These are phyloP conservation scores for Heterotis niloticus DNA, from an alignment of 2,113 vertebrate species.

Conservation along the genomic window DNA sequence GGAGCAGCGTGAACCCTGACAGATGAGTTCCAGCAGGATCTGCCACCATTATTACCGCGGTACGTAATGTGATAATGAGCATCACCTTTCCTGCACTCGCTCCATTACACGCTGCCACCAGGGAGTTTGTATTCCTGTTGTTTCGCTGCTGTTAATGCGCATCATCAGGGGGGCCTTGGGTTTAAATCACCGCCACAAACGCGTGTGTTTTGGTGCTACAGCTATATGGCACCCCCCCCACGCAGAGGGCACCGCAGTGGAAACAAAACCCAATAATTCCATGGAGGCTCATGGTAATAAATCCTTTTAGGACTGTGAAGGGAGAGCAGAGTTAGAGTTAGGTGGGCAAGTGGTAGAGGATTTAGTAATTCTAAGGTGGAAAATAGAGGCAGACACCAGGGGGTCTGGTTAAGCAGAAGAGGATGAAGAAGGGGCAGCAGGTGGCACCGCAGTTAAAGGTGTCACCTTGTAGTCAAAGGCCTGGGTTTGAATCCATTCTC, in stretches of 20 bases:
- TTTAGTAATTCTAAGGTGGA: background rate
- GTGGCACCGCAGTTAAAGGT: background rate
- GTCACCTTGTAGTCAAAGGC: no score
- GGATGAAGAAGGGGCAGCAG: background rate
- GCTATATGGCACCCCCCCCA: background rate
- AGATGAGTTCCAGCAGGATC: background rate
- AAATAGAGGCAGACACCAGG: background rate
- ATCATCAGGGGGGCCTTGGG: background rate
- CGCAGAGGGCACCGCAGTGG: background rate
- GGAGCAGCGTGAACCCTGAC: background rate
- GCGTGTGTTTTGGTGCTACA: background rate
- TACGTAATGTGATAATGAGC: background rate
- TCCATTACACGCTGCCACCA: background rate
- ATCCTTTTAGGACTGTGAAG: background rate
- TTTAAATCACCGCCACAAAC: background rate
- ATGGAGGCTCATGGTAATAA: background rate
- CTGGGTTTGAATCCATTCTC: no score
- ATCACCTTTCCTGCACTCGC: background rate
- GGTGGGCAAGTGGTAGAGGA: background rate
- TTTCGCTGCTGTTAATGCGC: constrained; percentile 13
- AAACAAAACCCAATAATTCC: background rate
- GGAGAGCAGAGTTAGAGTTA: background rate
- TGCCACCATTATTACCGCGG: background rate
- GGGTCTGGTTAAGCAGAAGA: background rate
- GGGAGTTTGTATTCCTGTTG: background rate